Conservation (phyloP, 2,888 invertebrate species). For the Liposcelis brunnea region DNA sequence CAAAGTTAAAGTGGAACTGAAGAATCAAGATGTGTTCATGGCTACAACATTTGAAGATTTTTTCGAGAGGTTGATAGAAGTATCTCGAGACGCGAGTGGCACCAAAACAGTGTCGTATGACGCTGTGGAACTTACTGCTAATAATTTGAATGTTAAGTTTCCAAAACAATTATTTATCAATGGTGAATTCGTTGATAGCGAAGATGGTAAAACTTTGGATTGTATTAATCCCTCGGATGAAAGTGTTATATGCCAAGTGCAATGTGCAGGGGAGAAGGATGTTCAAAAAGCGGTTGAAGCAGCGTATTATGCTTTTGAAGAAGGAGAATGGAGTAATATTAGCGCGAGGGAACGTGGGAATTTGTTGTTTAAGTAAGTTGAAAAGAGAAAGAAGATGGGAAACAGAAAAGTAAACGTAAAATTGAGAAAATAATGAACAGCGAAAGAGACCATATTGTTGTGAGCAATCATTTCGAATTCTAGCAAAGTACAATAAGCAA, state of each 20-base stretch:
- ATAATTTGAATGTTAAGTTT: constrained; percentile 69
- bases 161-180: constrained; percentile 84
- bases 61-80: constrained; percentile 43
- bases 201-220: constrained; percentile 38
- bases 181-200: constrained; percentile 73
- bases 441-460: no score
- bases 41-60: constrained; percentile 78
- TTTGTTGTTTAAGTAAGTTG: constrained; percentile 53
- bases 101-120: constrained; percentile 46
- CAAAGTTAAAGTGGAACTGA: constrained; percentile 51
- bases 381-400: no score
- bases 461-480: no score
- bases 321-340: constrained; percentile 87
- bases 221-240: constrained; percentile 75
- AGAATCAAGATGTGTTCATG: constrained; percentile 87
- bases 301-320: constrained; percentile 71
- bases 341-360: constrained; percentile 80
- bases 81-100: constrained; percentile 40
- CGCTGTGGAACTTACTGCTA: constrained; percentile 56
- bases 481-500: no score
- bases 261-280: constrained; percentile 55
- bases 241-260: constrained; percentile 50
- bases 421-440: no score
- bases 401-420: no score
- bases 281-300: constrained; percentile 77